Evolutionary conservation across 2,888 invertebrate genomes (phyloP).

Genomic region (Drosophila histrio): DNA sequence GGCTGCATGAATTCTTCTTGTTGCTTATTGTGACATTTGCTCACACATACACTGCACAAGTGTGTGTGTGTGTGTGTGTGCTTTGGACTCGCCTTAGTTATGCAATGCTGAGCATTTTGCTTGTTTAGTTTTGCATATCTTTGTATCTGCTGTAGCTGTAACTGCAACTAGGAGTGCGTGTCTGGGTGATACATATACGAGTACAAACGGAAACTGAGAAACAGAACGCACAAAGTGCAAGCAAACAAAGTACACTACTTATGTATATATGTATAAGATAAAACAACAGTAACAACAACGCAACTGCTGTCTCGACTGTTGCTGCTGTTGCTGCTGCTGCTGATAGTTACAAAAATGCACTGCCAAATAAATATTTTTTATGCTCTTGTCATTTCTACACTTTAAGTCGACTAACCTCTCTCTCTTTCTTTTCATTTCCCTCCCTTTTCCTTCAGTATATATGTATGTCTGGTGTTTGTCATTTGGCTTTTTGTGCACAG

Average conservation of each 20-base stretch:
- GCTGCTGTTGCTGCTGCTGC: conserved; percentile 36
- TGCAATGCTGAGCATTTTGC: conserved; percentile 76
- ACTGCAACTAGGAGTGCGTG: conserved; percentile 24
- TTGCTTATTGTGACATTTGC: conserved; percentile 50
- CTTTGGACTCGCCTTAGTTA: conserved; percentile 56
- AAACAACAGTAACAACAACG: conserved; percentile 25
- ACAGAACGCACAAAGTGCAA: conserved; percentile 32
- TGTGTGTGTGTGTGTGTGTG: conserved; percentile 2
- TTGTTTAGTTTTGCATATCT: conserved; percentile 80
- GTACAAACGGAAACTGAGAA: conserved; percentile 5
- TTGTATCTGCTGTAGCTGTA: conserved; percentile 67
- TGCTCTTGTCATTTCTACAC: conserved; percentile 61
- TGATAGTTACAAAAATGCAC: conserved; percentile 63
- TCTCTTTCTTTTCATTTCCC: conserved; percentile 9
- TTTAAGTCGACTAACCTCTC: conserved; percentile 31
- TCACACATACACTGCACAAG: not conserved
- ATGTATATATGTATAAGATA: conserved; percentile 29
- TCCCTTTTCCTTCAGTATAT: not conserved
- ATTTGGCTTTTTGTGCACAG: conserved; percentile 42
- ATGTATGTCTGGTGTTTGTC: conserved; percentile 42
- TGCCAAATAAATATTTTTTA: conserved; percentile 73
- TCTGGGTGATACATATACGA: conserved; percentile 18
- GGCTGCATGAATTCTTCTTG: conserved; percentile 27
- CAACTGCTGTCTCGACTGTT: conserved; percentile 21
- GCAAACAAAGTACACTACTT: conserved; percentile 23